phyloP scores from a whole-genome alignment of 2,113 vertebrate species.

The Merops nubicus region DNA sequence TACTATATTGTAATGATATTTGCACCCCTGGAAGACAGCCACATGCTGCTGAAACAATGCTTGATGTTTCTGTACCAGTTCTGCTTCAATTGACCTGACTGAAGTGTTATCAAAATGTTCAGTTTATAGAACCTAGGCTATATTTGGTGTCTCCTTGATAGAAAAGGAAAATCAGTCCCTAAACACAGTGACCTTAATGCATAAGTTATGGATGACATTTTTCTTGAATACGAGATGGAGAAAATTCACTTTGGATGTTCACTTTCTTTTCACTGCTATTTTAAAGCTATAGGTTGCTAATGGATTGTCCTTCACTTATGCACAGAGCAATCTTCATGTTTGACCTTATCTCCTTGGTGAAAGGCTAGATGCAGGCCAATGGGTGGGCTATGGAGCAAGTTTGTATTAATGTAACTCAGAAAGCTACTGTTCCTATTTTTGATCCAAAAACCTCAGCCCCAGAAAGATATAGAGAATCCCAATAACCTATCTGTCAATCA shows the following conservation, averaged over 20 bases:
- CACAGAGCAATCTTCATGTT: neutral
- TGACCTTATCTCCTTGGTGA: neutral
- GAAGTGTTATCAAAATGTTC: constrained; percentile 40
- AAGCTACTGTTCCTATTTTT: neutral
- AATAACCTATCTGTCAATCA: neutral
- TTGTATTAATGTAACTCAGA: neutral
- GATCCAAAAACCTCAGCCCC: neutral
- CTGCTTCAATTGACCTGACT: constrained; percentile 42
- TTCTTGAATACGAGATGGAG: neutral
- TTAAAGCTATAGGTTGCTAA: neutral
- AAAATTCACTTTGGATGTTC: neutral
- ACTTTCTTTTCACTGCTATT: neutral
- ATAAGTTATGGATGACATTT: neutral
- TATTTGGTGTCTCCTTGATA: neutral
- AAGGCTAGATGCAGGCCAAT: neutral
- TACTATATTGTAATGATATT: constrained; percentile 25
- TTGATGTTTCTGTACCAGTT: constrained; percentile 34
- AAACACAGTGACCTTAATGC: neutral
- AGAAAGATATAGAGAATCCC: neutral
- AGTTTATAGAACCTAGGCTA: neutral
- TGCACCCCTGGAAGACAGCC: constrained; percentile 43
- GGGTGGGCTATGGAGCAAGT: neutral
- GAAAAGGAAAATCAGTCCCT: constrained; percentile 29
- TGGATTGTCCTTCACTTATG: neutral
- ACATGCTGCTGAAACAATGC: neutral